Percentiles rank a stretch among this genome's conserved stretches.
phyloP scores from a whole-genome alignment of 2,797 vertebrate genomes.

The Pitangus sulphuratus region DNA sequence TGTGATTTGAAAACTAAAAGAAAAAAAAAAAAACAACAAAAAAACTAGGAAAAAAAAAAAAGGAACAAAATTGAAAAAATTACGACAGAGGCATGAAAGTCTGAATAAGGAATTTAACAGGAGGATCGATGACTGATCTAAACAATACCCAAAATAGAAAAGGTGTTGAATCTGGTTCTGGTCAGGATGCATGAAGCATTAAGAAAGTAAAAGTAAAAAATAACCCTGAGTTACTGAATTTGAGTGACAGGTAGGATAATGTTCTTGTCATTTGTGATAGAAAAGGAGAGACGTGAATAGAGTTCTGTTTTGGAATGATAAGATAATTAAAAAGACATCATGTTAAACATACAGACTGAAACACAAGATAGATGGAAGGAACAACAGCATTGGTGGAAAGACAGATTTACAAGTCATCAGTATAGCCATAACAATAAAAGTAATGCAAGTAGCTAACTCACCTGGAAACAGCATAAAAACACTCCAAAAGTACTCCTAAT shows the following conservation, averaged over 20 bases:
- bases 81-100: background rate
- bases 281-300: background rate
- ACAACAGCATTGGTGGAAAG: background rate
- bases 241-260: conserved; percentile 29
- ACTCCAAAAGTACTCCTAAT: background rate
- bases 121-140: background rate
- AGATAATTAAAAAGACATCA: background rate
- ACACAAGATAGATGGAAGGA: background rate
- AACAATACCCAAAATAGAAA: background rate
- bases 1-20: background rate
- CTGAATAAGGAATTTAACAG: background rate
- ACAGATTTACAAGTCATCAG: background rate
- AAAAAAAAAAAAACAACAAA: background rate
- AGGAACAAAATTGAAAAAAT: background rate
- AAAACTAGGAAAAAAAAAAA: background rate
- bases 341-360: background rate
- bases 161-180: background rate
- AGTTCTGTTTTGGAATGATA: background rate
- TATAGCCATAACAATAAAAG: background rate
- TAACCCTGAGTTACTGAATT: conserved; percentile 19
- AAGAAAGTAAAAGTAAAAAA: conserved; percentile 19
- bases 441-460: background rate
- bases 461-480: background rate
- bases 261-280: conserved; percentile 21
- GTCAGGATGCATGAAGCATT: background rate